Base-by-base conservation (phyloP, 2,797 vertebrate species). In the Crocidura indochinensis region DNA sequence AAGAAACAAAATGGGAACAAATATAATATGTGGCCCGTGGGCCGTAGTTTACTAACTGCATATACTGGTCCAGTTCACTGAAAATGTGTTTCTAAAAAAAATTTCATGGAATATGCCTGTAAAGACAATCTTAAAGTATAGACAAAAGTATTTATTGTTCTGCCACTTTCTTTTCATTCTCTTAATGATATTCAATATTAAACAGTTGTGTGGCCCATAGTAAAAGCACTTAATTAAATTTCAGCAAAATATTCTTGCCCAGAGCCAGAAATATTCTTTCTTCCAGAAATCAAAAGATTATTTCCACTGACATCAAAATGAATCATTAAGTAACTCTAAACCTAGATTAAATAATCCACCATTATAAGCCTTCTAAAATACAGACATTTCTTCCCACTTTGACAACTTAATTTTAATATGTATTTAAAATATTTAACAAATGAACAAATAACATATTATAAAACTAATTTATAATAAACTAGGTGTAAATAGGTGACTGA, bases 131-230 rank as follows among this genome's bases (percentile, higher is more conserved):
- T 92, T 87, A 81, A 94, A 94, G 24, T 79, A 31, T 62, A 95
- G 88, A 88, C 78, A 49, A 95, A 96, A 95, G 67, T 85, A 92
- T 72, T 56, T 95, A 44, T 73, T 94, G 74, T 93, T 92, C 83
- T 79, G 90, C 71, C 51, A 49, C 73, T 75, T 87, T 91, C 65
- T 86, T 97, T 95, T 94, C 62, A 93, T 88, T 84, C 44, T 93
- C 73, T 76, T 96, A 92, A 96, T 93, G 62, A 26, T 73, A 81
- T 92, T 83, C 27, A 85, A 94, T 96, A 92, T 93, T 96, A 96
- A 96, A 96, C 27, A 80, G 38, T 90, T 78, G 12, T 60, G 87
- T 91, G 93, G 93, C 86, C 94, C 74, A 71, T 91, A 44, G 84
- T 89, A 88, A 85, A 97, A 91, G 46, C 51, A 94, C 77, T 93